Conservation (phyloP, 2,888 invertebrate genomes). For the Caenorhabditis sp. region DNA sequence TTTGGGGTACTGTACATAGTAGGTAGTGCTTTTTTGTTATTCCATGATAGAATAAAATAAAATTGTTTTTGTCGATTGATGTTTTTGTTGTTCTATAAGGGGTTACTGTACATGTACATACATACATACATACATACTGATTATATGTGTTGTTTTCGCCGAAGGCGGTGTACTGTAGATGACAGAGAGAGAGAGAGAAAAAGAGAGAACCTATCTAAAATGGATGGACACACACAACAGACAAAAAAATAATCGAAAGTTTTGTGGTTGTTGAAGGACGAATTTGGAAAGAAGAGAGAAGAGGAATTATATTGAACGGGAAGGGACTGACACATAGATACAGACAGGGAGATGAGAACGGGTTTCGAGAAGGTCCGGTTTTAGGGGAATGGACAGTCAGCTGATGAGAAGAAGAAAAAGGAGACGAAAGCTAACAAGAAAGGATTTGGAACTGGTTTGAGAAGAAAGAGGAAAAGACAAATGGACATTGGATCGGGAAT, state of each 20-base stretch:
- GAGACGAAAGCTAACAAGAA: too few species aligned
- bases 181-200: neutral
- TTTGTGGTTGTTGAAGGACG: constrained; percentile 1
- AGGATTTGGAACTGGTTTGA: too few species aligned
- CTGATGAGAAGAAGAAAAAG: neutral
- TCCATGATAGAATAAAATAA: too few species aligned
- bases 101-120: neutral
- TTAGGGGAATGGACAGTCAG: neutral
- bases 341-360: too few species aligned
- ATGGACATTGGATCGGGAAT: too few species aligned
- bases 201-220: too few species aligned
- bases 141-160: neutral
- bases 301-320: neutral
- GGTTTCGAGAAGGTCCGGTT: constrained; percentile 1
- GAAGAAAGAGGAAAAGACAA: too few species aligned
- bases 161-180: neutral
- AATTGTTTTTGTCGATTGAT: too few species aligned
- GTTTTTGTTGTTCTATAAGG: neutral
- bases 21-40: too few species aligned
- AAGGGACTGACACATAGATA: neutral
- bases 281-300: neutral
- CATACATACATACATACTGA: neutral
- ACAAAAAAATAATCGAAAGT: neutral
- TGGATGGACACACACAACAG: neutral
- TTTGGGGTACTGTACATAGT: too few species aligned